phyloP scores from a whole-genome alignment of 35 echinoderm and acorn worm species.

The Ptychodera flava region DNA sequence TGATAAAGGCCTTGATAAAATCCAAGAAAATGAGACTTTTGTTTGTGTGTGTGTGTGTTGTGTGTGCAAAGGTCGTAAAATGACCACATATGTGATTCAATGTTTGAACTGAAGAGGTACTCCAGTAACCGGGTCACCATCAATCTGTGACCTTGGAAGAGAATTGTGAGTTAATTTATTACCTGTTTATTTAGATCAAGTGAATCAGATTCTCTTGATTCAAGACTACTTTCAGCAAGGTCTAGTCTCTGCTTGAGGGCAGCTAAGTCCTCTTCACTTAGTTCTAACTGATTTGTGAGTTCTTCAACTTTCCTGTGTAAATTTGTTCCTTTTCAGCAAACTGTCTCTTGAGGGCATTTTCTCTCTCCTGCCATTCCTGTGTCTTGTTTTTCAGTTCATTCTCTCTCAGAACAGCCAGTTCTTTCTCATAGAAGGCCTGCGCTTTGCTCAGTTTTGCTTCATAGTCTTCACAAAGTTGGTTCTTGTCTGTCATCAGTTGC shows the following conservation, averaged over 20 bases:
- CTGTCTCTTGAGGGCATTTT: constrained; percentile 46
- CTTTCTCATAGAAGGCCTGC: constrained; percentile 85
- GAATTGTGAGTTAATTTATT: too few relatives aligned
- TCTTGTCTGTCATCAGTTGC: constrained; percentile 45
- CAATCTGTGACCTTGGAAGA: too few relatives aligned
- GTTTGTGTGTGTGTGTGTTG: too few relatives aligned
- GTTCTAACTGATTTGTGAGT: constrained; percentile 52
- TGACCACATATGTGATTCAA: too few relatives aligned
- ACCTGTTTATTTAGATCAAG: constrained; percentile 62
- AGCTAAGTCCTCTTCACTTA: constrained; percentile 73
- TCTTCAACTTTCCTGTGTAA: constrained; percentile 61
- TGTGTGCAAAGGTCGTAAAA: too few relatives aligned
- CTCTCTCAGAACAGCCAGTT: constrained; percentile 62
- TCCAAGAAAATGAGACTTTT: too few relatives aligned
- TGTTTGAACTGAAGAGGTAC: too few relatives aligned
- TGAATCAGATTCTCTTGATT: constrained; percentile 35
- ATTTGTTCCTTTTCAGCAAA: constrained; percentile 68
- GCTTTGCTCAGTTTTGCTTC: constrained; percentile 79
- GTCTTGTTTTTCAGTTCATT: constrained; percentile 42
- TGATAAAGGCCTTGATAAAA: too few relatives aligned
- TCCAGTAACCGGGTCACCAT: too few relatives aligned
- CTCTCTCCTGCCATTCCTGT: constrained; percentile 66
- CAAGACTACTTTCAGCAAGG: constrained; percentile 39
- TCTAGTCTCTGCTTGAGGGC: constrained; percentile 52
- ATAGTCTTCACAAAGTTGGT: constrained; percentile 67